Evolutionary conservation across 2,888 invertebrate species (phyloP), one percentile per base, ranked within the genome.

Genomic region (Odontothrips loti): DNA sequence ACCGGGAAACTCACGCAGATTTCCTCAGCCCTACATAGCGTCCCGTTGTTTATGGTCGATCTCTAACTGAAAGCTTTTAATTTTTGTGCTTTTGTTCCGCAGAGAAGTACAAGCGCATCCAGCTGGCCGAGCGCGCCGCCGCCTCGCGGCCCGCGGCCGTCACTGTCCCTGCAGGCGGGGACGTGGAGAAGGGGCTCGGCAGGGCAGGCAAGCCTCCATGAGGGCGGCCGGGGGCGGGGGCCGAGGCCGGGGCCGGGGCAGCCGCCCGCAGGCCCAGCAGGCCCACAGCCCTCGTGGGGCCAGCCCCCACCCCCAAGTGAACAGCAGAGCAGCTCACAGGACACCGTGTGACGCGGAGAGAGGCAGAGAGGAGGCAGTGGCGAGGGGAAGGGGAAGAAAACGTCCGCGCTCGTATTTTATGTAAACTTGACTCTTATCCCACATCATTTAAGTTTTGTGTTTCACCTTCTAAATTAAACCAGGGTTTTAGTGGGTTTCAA

Each of bases 51-150:
- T n/a, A n/a, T n/a, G n/a, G n/a, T n/a, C n/a, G n/a, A n/a, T n/a
- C n/a, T n/a, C n/a, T n/a, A n/a, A n/a, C n/a, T n/a, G n/a, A n/a
- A n/a, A n/a, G 34, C 34, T 43, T 43, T 43, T 43, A 43, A 43
- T 43, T 2, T 43, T 43, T 43, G 6, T 43, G 34, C 34, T 43
- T 43, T 43, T 43, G 3, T 6, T 43, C 34, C 87, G 23, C 86
- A 93, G 93, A 88, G 85, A 93, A 93, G 90, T 89, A 92, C 83
- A 89, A 90, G 83, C 92, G 92, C 86, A 88, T 93, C 82, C 91
- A 90, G 85, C 89, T 90, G 81, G 90, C 89, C 9, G 90, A 90
- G 85, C 87, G 89, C 83, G 87, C 88, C 83, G 88, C 88, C 82
- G 88, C 88, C 20, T 84, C 90, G 84, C 90, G 89, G 1, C 89